Conservation (phyloP, 2,888 invertebrate species). For the Agrotis segetum region DNA sequence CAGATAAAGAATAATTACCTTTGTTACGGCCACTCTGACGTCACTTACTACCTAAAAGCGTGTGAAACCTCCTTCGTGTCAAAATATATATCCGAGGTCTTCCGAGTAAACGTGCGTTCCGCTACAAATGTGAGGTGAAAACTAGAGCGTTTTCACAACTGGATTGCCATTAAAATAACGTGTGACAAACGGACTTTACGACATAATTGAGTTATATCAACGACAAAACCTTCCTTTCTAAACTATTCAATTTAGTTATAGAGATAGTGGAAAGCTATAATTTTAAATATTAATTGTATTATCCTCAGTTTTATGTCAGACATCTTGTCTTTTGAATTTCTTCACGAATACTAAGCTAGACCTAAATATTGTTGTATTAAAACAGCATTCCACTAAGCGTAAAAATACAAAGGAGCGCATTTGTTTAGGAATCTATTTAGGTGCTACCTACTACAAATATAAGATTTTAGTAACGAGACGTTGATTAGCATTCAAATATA, state of each 20-base stretch:
- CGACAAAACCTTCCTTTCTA: slow-evolving; percentile 14
- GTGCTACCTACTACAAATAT: neutral
- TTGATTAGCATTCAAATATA: slow-evolving; percentile 48
- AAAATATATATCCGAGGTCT: slow-evolving; percentile 27
- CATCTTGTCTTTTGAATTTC: neutral
- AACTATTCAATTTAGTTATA: neutral
- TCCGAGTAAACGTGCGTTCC: slow-evolving; percentile 37
- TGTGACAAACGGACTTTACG: slow-evolving; percentile 8
- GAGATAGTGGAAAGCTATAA: slow-evolving; percentile 7
- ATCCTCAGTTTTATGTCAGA: slow-evolving; percentile 5
- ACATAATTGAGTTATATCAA: slow-evolving; percentile 9
- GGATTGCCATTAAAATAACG: slow-evolving; percentile 26
- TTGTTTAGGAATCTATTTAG: neutral
- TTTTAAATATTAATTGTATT: slow-evolving; percentile 25
- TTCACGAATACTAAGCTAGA: neutral
- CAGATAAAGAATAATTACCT: slow-evolving; percentile 36
- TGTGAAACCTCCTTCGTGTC: slow-evolving; percentile 57
- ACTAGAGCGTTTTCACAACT: slow-evolving; percentile 54
- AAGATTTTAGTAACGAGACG: slow-evolving; percentile 17
- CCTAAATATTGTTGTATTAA: neutral
- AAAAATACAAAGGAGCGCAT: neutral
- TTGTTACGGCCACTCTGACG: slow-evolving; percentile 49
- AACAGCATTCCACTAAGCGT: neutral
- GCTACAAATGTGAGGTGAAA: slow-evolving; percentile 28
- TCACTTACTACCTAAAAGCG: slow-evolving; percentile 28